A percentile compares a stretch with the other conserved stretches of the same genome.
phyloP scores from a whole-genome alignment of 2,113 vertebrate genomes.

The Antennarius striatus region DNA sequence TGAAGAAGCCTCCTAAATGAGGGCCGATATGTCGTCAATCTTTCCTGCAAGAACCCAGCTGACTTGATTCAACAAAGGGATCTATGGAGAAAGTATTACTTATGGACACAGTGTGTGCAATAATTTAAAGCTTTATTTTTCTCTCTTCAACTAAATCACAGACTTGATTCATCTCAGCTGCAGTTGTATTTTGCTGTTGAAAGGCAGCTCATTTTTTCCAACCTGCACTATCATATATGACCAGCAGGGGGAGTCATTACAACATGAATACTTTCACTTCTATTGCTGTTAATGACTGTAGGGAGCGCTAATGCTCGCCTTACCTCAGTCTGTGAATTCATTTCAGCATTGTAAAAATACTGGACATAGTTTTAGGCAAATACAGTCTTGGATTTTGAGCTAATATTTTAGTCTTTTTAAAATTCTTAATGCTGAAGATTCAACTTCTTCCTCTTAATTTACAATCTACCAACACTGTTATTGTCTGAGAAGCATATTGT shows the following conservation, averaged over 20 bases:
- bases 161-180: background rate
- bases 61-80: too few relatives aligned
- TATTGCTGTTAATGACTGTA: slow-evolving; percentile 17
- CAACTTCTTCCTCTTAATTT: background rate
- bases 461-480: background rate
- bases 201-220: background rate
- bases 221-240: slow-evolving; percentile 16
- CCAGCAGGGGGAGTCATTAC: slow-evolving; percentile 54
- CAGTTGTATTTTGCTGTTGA: too few relatives aligned
- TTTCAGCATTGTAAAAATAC: background rate
- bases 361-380: too few relatives aligned
- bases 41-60: too few relatives aligned
- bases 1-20: too few relatives aligned
- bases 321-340: slow-evolving; percentile 2
- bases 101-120: background rate
- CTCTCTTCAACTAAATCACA: background rate
- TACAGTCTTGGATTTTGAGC: too few relatives aligned
- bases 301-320: slow-evolving; percentile 41
- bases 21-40: too few relatives aligned
- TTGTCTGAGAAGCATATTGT: slow-evolving; percentile 26
- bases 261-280: slow-evolving; percentile 15
- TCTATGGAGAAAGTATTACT: too few relatives aligned
- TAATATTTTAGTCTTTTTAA: background rate
- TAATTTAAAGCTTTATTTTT: background rate
- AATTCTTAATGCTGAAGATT: background rate